Percentiles rank a stretch among this genome's conserved stretches.
These are phyloP conservation scores for Theristus sp. DNA, from an alignment of 2,888 invertebrate genomes.

Conservation along the genomic window DNA sequence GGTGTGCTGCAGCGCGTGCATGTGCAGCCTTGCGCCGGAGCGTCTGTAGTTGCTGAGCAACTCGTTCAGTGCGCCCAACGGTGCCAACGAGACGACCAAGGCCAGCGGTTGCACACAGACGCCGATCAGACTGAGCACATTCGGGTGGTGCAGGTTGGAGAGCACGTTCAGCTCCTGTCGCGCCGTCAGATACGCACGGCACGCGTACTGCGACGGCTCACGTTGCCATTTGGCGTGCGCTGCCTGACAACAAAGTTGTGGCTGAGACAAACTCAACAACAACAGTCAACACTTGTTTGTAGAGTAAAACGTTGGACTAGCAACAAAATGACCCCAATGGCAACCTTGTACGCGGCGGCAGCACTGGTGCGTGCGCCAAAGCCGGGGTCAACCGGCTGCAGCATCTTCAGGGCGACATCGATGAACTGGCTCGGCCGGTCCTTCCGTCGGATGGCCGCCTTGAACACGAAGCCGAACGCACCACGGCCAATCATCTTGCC, in stretches of 20 bases:
- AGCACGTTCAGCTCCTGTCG: conserved; percentile 80
- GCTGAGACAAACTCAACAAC: too few species aligned
- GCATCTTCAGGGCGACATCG: conserved; percentile 78
- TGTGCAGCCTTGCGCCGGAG: conserved; percentile 59
- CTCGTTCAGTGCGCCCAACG: conserved; percentile 68
- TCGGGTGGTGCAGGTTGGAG: conserved; percentile 23
- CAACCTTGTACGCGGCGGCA: conserved; percentile 40
- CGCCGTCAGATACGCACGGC: conserved; percentile 86
- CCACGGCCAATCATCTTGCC: conserved; percentile 61
- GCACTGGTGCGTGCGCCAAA: conserved; percentile 48
- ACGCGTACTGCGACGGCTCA: conserved; percentile 72
- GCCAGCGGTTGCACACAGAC: conserved; percentile 72
- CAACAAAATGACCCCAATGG: too few species aligned
- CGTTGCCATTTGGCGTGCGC: conserved; percentile 76
- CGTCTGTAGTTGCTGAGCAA: conserved; percentile 64
- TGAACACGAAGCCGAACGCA: conserved; percentile 89
- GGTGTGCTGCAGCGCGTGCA: conserved; percentile 60
- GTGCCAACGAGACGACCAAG: conserved; percentile 70
- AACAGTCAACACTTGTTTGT: too few species aligned
- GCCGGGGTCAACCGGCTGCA: conserved; percentile 78
- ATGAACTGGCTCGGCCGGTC: conserved; percentile 8
- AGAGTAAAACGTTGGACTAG: too few species aligned
- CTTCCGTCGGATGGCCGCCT: conserved; percentile 42
- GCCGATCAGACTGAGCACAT: conserved; percentile 29
- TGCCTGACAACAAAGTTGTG: too few species aligned